Evolutionary conservation across 2,797 vertebrate genomes (phyloP), one percentile per base, ranked within the genome.

Genomic region (Sebastiscus tertius): DNA sequence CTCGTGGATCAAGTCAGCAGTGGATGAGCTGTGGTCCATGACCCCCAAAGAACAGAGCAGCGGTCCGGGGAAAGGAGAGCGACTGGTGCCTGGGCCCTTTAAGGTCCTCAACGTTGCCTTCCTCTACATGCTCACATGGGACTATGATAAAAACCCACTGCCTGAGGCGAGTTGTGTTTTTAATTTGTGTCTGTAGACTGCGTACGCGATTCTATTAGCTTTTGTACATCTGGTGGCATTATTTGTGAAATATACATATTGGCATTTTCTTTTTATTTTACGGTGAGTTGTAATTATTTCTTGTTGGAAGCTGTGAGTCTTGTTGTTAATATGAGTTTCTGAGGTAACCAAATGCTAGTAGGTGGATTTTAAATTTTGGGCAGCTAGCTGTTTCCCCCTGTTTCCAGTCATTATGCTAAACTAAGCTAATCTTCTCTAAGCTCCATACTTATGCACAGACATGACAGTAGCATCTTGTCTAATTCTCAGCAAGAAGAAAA

Each of bases 41-140:
- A 82, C 93, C 65, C 60, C 91, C 46, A 87, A 93, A 54, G 92
- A 91, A 14, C 85, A 95, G 65, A 89, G 85, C 6, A 78, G 89
- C 26, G 87, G 92, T 84, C 91, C 90, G 3, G 92, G 91, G 20
- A 94, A 95, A 81, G 91, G 66, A 58, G 90, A 95, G 42, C 92
- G 69, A 79, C 81, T 85, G 66, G 83, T 92, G 69, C 95, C 97
- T 52, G 97, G 97, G 65, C 97, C 98, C 46, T 96, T 95, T 5
- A 70, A 95, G 92, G 93, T 98, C 91, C 94, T 99, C 80, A 97
- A 97, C 76, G 94, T 93, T 0, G 96, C 97, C 83, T 98, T 96
- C 88, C 92, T 99, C 85, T 96, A 89, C 88, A 93, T 99, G 67
- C 95, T 99, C 49, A 94, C 94, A 13, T 97, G 97, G 96, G 97